Conservation (phyloP, 2,113 vertebrate genomes). For the Galeopterus variegatus region DNA sequence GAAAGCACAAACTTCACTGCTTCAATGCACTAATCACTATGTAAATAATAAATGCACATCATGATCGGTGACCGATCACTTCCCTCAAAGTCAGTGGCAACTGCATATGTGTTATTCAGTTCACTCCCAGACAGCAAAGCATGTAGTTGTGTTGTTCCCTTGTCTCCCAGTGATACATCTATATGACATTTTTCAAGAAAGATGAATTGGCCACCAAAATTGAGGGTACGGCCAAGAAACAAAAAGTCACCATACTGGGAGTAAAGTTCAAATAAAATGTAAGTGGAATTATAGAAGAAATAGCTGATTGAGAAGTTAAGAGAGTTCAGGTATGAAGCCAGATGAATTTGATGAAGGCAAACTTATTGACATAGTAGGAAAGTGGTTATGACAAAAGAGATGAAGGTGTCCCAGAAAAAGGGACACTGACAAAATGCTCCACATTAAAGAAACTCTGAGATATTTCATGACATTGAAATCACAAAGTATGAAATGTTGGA, state of each 20-base stretch:
- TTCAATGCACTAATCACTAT: not conserved
- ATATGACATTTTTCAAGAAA: not conserved
- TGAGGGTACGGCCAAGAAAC: not conserved
- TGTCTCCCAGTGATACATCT: not conserved
- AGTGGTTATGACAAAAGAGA: not conserved
- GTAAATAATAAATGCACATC: not conserved
- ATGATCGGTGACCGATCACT: not conserved
- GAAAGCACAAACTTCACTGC: not conserved
- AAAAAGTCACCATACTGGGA: not conserved
- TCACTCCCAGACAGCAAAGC: not conserved
- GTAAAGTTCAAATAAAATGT: not conserved
- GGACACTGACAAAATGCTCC: not conserved
- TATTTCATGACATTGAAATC: not conserved
- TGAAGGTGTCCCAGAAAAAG: not conserved
- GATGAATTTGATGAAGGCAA: constrained; percentile 25
- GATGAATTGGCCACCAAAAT: not conserved
- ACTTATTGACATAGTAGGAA: not conserved
- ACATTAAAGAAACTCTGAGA: not conserved
- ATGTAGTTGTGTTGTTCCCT: not conserved
- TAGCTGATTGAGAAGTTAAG: not conserved
- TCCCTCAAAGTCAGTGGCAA: not conserved
- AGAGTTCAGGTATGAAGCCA: not conserved
- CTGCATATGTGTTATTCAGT: no score
- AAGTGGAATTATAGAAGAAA: not conserved
- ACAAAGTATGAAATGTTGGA: not conserved